These are phyloP conservation scores for Rachycentron canadum DNA, from an alignment of 2,797 vertebrate genomes.

Conservation along the genomic window DNA sequence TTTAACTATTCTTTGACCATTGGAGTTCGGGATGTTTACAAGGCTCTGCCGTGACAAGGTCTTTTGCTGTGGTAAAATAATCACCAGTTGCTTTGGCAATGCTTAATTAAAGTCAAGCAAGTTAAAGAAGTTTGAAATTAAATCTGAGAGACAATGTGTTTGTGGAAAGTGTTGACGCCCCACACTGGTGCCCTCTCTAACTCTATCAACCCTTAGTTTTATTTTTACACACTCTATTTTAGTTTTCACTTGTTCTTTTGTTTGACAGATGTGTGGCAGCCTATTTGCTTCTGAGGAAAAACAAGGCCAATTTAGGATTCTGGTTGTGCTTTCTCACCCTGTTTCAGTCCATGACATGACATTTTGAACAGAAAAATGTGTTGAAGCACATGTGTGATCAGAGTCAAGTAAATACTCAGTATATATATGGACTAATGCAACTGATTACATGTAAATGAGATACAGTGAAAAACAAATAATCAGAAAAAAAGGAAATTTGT, in stretches of 20 bases:
- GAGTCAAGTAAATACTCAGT: neutral
- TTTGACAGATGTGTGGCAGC: conserved; percentile 25
- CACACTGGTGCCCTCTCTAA: neutral
- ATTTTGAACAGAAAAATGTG: conserved; percentile 7
- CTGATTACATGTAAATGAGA: neutral
- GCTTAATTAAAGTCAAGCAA: neutral
- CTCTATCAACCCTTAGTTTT: conserved; percentile 5
- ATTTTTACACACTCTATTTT: conserved; percentile 21
- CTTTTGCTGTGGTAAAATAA: neutral
- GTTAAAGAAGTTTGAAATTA: neutral
- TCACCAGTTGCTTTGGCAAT: neutral
- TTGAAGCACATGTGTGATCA: neutral
- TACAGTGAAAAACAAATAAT: neutral
- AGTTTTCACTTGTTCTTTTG: neutral
- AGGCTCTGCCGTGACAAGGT: neutral
- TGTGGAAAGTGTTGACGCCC: neutral
- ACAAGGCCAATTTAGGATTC: conserved; percentile 5
- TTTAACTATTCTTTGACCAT: neutral
- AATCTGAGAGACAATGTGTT: conserved; percentile 5
- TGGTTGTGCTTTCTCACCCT: neutral
- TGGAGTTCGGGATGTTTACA: neutral
- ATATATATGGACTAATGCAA: neutral
- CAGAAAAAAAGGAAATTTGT: too few relatives aligned
- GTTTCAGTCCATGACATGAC: conserved; percentile 5
- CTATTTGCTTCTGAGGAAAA: neutral